These are phyloP conservation scores for Leptopilina myrica DNA, from an alignment of 2,888 invertebrate species.

Conservation along the genomic window DNA sequence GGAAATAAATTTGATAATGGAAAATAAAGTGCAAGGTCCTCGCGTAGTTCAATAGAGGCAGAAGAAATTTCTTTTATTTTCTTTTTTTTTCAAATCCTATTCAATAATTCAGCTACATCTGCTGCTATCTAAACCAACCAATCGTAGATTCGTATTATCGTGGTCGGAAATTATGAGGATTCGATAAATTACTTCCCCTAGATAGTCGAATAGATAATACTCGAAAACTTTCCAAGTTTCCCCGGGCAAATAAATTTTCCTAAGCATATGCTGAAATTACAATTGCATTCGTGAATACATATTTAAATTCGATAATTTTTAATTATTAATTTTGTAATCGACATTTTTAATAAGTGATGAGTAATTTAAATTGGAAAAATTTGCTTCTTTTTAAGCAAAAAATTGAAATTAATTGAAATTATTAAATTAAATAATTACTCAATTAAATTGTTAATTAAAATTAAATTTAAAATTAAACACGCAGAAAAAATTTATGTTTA, in stretches of 20 bases:
- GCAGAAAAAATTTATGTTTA: no score
- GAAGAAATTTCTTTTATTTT: constrained; percentile 4
- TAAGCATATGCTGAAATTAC: constrained; percentile 11
- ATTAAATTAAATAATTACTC: no score
- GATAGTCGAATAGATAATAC: constrained; percentile 35
- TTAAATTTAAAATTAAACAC: no score
- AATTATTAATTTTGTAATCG: no score
- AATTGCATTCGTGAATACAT: neutral
- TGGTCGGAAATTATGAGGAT: constrained; percentile 45
- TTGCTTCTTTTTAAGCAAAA: no score
- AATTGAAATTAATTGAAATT: no score
- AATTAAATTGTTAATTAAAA: no score
- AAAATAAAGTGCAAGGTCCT: neutral
- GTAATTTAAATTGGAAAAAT: no score
- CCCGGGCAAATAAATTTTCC: constrained; percentile 2
- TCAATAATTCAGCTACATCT: constrained; percentile 42
- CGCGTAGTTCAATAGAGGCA: neutral
- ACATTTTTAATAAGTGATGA: no score
- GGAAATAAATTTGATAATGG: neutral
- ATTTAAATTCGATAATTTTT: no score
- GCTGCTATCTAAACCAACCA: constrained; percentile 41
- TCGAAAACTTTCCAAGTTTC: constrained; percentile 21
- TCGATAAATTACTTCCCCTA: constrained; percentile 43
- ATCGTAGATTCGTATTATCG: constrained; percentile 43
- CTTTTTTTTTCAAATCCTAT: constrained; percentile 21